A percentile compares a stretch with the other conserved stretches of the same genome.
phyloP scores from a whole-genome alignment of 2,888 invertebrate species.

The Lydus trimaculatus region DNA sequence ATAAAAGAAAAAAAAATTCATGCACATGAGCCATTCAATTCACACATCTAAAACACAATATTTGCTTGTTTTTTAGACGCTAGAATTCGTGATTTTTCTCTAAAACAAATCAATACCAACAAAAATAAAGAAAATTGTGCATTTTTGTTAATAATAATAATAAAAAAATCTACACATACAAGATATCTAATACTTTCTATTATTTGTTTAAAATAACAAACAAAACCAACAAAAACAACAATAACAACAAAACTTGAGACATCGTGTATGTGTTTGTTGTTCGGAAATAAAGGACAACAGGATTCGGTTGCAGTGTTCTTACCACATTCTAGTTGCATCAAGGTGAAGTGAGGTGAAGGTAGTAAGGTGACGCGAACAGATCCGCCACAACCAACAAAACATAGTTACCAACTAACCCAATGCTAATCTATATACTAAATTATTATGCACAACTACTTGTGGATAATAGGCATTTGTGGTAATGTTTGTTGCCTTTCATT shows the following conservation, averaged over 20 bases:
- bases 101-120: background rate
- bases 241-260: too few species aligned
- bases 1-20: constrained; percentile 45
- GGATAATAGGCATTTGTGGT: constrained; percentile 9
- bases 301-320: constrained; percentile 57
- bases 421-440: constrained; percentile 54
- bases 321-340: constrained; percentile 63
- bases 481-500: background rate
- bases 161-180: background rate
- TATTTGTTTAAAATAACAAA: background rate
- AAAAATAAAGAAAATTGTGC: constrained; percentile 2
- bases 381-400: constrained; percentile 62
- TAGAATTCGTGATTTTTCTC: constrained; percentile 1
- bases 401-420: constrained; percentile 62
- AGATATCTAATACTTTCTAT: background rate
- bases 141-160: background rate
- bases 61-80: constrained; percentile 17
- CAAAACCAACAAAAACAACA: too few species aligned
- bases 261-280: background rate
- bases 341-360: constrained; percentile 54
- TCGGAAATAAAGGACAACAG: background rate
- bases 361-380: constrained; percentile 60
- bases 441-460: constrained; percentile 55
- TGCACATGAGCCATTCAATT: constrained; percentile 51
- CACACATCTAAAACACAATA: constrained; percentile 43